These are phyloP conservation scores for Haplochromis vanheusdeni DNA, from an alignment of 2,113 vertebrate species.

Conservation along the genomic window DNA sequence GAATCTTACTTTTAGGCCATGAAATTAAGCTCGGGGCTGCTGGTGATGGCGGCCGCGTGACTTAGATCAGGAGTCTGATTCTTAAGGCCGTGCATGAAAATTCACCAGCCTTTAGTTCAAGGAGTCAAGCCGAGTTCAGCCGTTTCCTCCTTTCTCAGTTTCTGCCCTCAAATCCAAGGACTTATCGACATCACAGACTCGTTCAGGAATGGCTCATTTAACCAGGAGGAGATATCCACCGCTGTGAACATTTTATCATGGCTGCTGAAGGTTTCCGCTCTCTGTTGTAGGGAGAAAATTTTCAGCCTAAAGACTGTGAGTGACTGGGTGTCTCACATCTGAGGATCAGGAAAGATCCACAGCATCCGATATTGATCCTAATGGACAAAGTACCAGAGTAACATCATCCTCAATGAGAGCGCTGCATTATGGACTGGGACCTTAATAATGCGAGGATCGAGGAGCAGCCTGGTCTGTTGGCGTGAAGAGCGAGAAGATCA, in stretches of 20 bases:
- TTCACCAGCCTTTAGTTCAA: not conserved
- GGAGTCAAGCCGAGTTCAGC: not conserved
- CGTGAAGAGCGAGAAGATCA: not conserved
- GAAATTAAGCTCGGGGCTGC: not conserved
- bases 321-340: not conserved
- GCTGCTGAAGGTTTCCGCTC: not conserved
- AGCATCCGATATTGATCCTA: not conserved
- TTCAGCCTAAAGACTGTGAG: not conserved
- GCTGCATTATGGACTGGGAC: not conserved
- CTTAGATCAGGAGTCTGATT: not conserved
- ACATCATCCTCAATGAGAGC: not conserved
- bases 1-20: not conserved
- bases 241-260: not conserved
- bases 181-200: not conserved
- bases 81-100: not conserved
- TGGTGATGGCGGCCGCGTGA: not conserved
- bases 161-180: not conserved
- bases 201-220: not conserved
- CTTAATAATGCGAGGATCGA: accelerated
- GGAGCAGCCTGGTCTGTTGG: not conserved
- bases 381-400: not conserved
- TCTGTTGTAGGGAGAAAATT: not conserved
- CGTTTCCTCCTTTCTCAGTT: not conserved
- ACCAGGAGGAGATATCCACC: not conserved
- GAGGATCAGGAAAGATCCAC: not conserved